Evolutionary conservation across 23 tunicate genomes (phyloP), one percentile per base, ranked within the genome.

Genomic region (Ascidia mentula): DNA sequence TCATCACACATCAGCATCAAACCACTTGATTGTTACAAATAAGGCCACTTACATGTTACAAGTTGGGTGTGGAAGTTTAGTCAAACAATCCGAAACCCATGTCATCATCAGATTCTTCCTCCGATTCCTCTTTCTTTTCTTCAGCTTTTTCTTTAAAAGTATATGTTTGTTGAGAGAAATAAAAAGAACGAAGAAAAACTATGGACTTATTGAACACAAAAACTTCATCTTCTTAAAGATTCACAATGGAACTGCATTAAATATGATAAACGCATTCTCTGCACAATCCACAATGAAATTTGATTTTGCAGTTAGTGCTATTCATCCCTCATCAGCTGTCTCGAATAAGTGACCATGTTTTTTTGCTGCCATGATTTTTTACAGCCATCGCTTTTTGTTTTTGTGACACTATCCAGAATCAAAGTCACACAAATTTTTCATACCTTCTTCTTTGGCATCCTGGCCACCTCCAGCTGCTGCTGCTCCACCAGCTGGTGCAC

Each of bases 101-200:
- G 77, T 92, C 97, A 59, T 91, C 97, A 83, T 92, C 97, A 34
- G 92, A 87, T 87, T 87, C 92, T 53, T 91, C 97, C 37, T 91
- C 97, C n/a, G 97, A 91, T 61, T 92, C 97, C 74, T 92, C 97
- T 75, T 87, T 87, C 79, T 60, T 40, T 69, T 92, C 92, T 79
- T 92, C 89, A 53, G 59, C 71, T 84, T 84, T 84, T 35, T 40
- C 82, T 84, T 36, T 6, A 73, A 73, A 42, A 42, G 53, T 15
- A 42, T 42, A n/a, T n/a, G n/a, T n/a, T n/a, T n/a, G n/a, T n/a
- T n/a, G n/a, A n/a, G n/a, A n/a, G n/a, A n/a, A n/a, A n/a, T n/a
- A n/a, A n/a, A n/a, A n/a, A n/a, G n/a, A n/a, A n/a, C n/a, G n/a
- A n/a, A n/a, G n/a, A n/a, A n/a, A n/a, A n/a, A n/a, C n/a, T n/a